Base-by-base conservation (phyloP, 1,140 invertebrate species). In the Apis cerana region DNA sequence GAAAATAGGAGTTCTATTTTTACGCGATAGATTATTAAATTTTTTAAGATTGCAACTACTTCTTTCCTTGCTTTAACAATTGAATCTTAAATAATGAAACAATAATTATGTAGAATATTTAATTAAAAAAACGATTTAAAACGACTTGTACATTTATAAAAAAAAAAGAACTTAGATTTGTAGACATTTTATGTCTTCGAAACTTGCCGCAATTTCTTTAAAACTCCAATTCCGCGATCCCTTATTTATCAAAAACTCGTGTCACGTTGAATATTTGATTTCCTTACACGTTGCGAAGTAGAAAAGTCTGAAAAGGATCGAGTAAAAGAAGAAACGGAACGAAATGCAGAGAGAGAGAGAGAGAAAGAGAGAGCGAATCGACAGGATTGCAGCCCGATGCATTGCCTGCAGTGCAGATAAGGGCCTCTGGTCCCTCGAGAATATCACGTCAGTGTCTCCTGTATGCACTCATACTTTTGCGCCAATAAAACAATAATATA, bases 351-450 rank as follows among this genome's bases (percentile, higher is more conserved):
- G 5, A 43, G 33, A 43, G 33, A 7, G 43, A n/a, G n/a, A 54
- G 62, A 27, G 54, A 61, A n/a, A 12, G 58, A 33, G 62, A 56
- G 23, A 5, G 33, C 33, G 70, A 84, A 80, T 85, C 70, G 80
- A 74, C 62, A 23, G 74, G 70, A 76, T 83, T 88, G 75, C 76
- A 77, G 71, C 58, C 48, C 56, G 72, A 33, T 75, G 75, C 83
- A 68, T 72, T 59, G 72, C 80, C 84, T 83, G 84, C 81, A 88
- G 80, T 89, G 87, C 87, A 83, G 88, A 88, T 86, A 86, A 86
- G 84, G 75, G 70, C 71, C 12, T 74, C 69, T 17, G 48, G 76
- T 88, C 86, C 75, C 78, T 56, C n/a, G 78, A 74, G 82, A 78
- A 17, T 58, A 77, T 15, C 33, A 52, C 33, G 19, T 21, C 56